phyloP scores from a whole-genome alignment of 2,797 vertebrate genomes.

The Okamejei kenojei region DNA sequence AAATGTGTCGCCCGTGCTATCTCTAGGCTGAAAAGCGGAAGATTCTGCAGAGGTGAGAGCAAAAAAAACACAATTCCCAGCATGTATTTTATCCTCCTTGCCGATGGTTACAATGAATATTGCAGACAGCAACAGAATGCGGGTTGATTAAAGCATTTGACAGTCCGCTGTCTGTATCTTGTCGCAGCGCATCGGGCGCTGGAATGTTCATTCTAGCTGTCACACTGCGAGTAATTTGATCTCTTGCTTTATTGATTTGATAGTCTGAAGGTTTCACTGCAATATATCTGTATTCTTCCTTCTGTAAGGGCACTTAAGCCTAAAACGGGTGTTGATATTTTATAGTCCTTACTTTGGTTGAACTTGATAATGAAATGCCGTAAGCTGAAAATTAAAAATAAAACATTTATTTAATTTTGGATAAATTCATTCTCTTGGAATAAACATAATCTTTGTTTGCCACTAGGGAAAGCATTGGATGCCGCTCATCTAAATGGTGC shows the following conservation, averaged over 20 bases:
- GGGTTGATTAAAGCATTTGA: slow-evolving; percentile 16
- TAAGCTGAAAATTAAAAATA: not conserved
- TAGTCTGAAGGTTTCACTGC: slow-evolving; percentile 19
- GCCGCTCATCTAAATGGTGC: not conserved
- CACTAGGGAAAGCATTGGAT: not conserved
- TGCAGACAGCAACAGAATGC: not conserved
- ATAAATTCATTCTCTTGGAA: not conserved
- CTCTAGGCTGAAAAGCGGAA: not conserved
- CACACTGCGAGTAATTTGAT: slow-evolving; percentile 26
- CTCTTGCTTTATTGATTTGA: slow-evolving; percentile 32
- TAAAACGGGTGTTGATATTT: slow-evolving; percentile 21
- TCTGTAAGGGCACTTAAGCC: not conserved
- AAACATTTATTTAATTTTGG: not conserved
- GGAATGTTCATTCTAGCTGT: not conserved
- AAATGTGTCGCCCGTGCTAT: not conserved
- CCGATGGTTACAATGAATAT: slow-evolving; percentile 1
- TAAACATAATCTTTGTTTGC: not conserved
- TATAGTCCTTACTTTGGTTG: not conserved
- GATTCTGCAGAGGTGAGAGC: not conserved
- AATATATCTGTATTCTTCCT: not conserved
- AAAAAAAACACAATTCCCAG: not conserved
- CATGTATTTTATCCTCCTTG: not conserved
- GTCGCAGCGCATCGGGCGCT: not conserved
- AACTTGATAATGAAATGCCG: not conserved
- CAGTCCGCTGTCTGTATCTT: not conserved